Evolutionary conservation across 30 jellyfish, hydroid and myxozoan genomes (phyloP).

Genomic region (Turritopsis rubra): DNA sequence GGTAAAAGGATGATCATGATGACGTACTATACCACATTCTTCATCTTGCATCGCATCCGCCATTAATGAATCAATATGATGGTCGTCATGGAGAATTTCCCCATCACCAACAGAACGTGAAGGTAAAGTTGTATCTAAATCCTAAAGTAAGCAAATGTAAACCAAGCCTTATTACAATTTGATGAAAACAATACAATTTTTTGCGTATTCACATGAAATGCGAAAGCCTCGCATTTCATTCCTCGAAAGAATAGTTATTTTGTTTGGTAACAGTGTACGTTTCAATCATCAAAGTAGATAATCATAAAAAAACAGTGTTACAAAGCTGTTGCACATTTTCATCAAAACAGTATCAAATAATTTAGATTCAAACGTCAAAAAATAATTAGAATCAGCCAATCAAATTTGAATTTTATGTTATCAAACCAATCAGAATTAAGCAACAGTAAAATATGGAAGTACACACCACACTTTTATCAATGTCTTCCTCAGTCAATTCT

Average conservation of each 20-base stretch:
- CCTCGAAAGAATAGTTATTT: too few relatives aligned
- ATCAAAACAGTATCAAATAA: too few relatives aligned
- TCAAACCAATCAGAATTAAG: background rate
- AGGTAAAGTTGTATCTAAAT: slow-evolving; percentile 27
- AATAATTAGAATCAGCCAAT: too few relatives aligned
- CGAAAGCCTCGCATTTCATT: too few relatives aligned
- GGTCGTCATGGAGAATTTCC: slow-evolving; percentile 14
- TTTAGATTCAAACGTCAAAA: too few relatives aligned
- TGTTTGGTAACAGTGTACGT: too few relatives aligned
- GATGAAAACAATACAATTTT: too few relatives aligned
- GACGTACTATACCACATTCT: background rate
- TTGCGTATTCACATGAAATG: too few relatives aligned
- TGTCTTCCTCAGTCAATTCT: background rate
- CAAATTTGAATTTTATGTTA: background rate
- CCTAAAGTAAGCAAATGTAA: background rate
- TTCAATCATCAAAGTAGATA: too few relatives aligned
- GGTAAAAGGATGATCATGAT: background rate
- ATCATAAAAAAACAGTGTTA: too few relatives aligned
- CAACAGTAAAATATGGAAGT: background rate
- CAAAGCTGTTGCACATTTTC: too few relatives aligned
- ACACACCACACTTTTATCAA: background rate
- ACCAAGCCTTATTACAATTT: too few relatives aligned
- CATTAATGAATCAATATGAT: slow-evolving; percentile 60
- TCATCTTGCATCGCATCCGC: slow-evolving; percentile 94
- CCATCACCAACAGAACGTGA: slow-evolving; percentile 20